Conservation (phyloP, 2,888 invertebrate species). For the Limulus polyphemus region DNA sequence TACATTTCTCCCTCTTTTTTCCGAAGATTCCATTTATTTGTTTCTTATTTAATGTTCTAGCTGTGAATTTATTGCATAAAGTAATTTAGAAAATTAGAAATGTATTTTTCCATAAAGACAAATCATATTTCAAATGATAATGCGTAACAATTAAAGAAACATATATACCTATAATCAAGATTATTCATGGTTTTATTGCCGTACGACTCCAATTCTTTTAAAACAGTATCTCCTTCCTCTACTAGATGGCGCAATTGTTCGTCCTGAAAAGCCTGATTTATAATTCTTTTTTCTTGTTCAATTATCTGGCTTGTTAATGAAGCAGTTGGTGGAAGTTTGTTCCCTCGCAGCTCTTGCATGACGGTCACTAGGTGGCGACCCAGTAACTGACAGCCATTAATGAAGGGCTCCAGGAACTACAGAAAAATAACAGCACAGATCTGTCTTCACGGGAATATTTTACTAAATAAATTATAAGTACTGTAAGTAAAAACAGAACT, state of each 20-base stretch:
- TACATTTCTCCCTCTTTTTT: too few species aligned
- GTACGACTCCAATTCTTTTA: slow-evolving; percentile 46
- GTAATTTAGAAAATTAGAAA: too few species aligned
- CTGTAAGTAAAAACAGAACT: too few species aligned
- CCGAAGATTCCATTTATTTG: too few species aligned
- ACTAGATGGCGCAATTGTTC: slow-evolving; percentile 51
- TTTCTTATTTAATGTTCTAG: too few species aligned
- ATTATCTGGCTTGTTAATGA: slow-evolving; percentile 31
- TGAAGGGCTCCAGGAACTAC: slow-evolving; percentile 1
- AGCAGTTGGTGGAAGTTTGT: slow-evolving; percentile 1
- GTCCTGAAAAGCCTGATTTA: slow-evolving; percentile 49
- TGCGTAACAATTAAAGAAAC: too few species aligned
- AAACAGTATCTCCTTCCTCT: slow-evolving; percentile 48
- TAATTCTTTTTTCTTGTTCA: slow-evolving; percentile 45
- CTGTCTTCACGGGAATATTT: too few species aligned
- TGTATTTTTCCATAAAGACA: too few species aligned
- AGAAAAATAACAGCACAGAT: neutral
- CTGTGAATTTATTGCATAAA: too few species aligned
- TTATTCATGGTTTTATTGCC: slow-evolving; percentile 40
- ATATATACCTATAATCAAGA: slow-evolving; percentile 39
- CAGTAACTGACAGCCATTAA: neutral
- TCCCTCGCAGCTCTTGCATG: slow-evolving; percentile 46
- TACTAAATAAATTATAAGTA: too few species aligned
- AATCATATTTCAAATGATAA: too few species aligned
- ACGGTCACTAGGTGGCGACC: slow-evolving; percentile 41